phyloP scores from a whole-genome alignment of 2,113 vertebrate species.

The Coreoperca whiteheadi region DNA sequence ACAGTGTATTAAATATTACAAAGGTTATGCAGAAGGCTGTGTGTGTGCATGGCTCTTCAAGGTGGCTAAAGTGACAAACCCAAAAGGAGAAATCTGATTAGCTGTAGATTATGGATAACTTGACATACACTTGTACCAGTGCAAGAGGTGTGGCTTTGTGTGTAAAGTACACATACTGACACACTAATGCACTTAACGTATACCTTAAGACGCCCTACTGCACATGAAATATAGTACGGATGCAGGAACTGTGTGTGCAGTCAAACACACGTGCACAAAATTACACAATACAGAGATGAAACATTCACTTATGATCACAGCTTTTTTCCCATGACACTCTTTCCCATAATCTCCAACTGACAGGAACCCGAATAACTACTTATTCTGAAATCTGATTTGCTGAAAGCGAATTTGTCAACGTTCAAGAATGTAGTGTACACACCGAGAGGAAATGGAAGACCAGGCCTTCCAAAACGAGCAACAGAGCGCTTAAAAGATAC shows the following conservation, averaged over 20 bases:
- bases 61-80: constrained; percentile 47
- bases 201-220: not conserved
- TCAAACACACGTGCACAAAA: not conserved
- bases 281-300: not conserved
- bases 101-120: constrained; percentile 40
- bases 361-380: constrained; percentile 66
- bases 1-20: constrained; percentile 15
- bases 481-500: constrained; percentile 4
- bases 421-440: constrained; percentile 47
- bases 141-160: constrained; percentile 23
- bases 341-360: constrained; percentile 33
- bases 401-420: constrained; percentile 55
- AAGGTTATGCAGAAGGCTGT: constrained; percentile 34
- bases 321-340: constrained; percentile 13
- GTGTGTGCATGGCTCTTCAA: constrained; percentile 14
- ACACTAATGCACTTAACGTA: not conserved
- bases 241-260: not conserved
- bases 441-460: constrained; percentile 25
- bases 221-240: not conserved
- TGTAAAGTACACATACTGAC: constrained; percentile 31
- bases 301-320: not conserved
- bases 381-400: constrained; percentile 62
- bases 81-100: constrained; percentile 49
- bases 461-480: not conserved
- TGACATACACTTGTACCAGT: constrained; percentile 24